Conservation (phyloP, 1,140 invertebrate species). For the Batillaria attramentaria region DNA sequence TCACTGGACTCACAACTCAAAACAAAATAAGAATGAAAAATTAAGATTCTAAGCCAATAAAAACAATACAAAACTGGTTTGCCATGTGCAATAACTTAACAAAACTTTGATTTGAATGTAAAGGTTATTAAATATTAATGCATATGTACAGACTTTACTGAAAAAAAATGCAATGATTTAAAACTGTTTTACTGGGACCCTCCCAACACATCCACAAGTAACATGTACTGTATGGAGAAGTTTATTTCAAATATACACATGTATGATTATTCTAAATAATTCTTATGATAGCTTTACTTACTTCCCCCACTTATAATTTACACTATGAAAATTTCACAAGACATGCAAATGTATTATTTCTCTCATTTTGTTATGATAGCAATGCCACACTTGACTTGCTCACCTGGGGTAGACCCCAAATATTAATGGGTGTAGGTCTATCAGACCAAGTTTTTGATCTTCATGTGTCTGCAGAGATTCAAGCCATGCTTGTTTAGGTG, state of each 20-base stretch:
- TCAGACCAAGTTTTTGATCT: slow-evolving; percentile 85
- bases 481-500: slow-evolving; percentile 88
- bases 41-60: too few species aligned
- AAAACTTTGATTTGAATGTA: too few species aligned
- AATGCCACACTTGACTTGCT: background rate
- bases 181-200: too few species aligned
- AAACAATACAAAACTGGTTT: too few species aligned
- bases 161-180: too few species aligned
- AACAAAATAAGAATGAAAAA: background rate
- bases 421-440: slow-evolving; percentile 90
- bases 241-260: background rate
- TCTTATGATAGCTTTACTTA: background rate
- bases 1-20: background rate
- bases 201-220: background rate
- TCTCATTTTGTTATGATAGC: background rate
- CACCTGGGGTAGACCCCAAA: slow-evolving; percentile 83
- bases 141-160: too few species aligned
- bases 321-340: background rate
- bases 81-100: too few species aligned
- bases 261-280: too few species aligned
- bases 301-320: background rate
- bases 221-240: background rate
- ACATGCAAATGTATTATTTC: background rate
- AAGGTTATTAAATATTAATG: too few species aligned
- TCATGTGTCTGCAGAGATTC: slow-evolving; percentile 88